Base-by-base conservation (phyloP, 1,140 invertebrate genomes). In the Pollicipes pollicipes region DNA sequence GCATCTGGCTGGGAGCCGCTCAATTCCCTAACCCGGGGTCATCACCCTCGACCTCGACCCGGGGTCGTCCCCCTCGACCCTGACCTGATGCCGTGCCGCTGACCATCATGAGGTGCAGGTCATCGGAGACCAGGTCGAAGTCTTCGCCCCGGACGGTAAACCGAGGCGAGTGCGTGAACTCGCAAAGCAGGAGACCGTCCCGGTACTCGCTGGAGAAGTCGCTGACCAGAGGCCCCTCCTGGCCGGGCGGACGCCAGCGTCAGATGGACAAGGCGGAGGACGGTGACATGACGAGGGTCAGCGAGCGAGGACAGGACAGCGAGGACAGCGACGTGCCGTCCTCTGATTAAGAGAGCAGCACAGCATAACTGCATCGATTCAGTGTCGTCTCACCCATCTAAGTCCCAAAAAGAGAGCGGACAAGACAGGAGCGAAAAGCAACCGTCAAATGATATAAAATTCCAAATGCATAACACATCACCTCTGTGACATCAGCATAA, bases 161-260 rank as follows among this genome's bases (percentile, higher is more conserved):
- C 0, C 83, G 76, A 0, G 82, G 81, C 63, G 89, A 85, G 71
- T 89, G 82, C 30, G 80, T 83, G 70, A 81, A 79, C 78, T 85
- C 85, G 77, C 90, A 93, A 75, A 88, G 87, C 70, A 93, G 82
- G 31, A 83, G 81, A 6, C 88, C 89, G 78, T 94, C 86, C 10
- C 84, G 80, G 27, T 84, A 77, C 1, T 83, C 85, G 27, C 83
- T 82, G 32, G 84, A 84, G 31, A 88, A 75, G 66, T 90, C 77
- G 72, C 84, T 82, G 0, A 91, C 45, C 45, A 58, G 45, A 35
- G 32, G 32, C 83, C 16, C 87, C 85, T 30, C 81, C 78, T 80
- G 75, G 71, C 8, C 77, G 75, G 76, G 77, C 72, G 30, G 74
- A 68, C 67, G 28, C 74, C 70, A 69, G 35, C 30, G 64, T 26